Base-by-base conservation (phyloP, 2,113 vertebrate species). In the Castor canadensis region DNA sequence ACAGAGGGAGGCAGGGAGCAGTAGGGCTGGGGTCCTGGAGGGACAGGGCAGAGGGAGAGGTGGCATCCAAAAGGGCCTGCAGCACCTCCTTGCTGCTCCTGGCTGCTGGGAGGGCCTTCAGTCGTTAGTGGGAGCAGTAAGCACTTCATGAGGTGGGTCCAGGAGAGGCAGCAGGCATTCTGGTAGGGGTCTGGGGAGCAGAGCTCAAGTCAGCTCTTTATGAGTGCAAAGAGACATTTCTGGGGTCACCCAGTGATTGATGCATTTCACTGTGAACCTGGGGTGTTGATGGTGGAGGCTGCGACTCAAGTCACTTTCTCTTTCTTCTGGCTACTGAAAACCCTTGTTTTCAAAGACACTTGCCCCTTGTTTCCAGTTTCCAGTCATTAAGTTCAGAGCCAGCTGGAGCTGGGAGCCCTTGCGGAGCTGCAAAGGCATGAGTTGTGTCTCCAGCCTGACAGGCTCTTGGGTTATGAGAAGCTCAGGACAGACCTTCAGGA, bases 151-250 rank as follows among this genome's bases (percentile, higher is more conserved):
- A 38, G 28, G 17, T 45, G 30, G 17, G 17, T 40, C 11, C 16
- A 64, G 9, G 58, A 45, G 40, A 45, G 17, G 30, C 9, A 35
- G 28, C 26, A 35, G 30, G 43, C 9, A 20, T n/a, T n/a, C n/a
- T 9, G 19, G 17, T 10, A 19, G 10, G 40, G 30, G 80, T 19
- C 28, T 1, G 16, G n/a, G 20, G 60, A 7, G 13, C 0, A 9
- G 17, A 3, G 6, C 69, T 43, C 43, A 62, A 32, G 56, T 40
- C 32, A 0, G 3, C 9, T 86, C 49, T 24, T 17, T 22, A 2
- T 40, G 1, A 5, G 24, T 26, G 9, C 47, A 43, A 26, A 67
- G 5, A 0, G 0, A 22, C 9, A 1, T 7, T 3, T 8, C 4
- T 0, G 2, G 20, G 0, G 60, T 62, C 60, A 62, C 8, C 60